A percentile compares a stretch with the other conserved stretches of the same genome.
Conservation (phyloP, 2,797 vertebrate species). For the Onychomys torridus region DNA sequence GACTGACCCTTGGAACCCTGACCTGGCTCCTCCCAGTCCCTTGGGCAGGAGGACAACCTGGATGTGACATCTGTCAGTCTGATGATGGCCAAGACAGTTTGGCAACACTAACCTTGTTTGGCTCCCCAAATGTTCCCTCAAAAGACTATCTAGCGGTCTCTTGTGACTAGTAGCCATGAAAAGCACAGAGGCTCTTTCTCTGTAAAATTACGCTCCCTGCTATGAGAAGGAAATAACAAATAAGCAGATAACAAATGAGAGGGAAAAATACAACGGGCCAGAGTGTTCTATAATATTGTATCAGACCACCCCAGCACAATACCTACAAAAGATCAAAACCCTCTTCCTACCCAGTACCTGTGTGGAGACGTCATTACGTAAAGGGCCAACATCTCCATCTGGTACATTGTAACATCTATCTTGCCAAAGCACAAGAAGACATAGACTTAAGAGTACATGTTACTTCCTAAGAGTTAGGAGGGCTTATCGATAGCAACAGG, state of each 20-base stretch:
- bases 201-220: background rate
- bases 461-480: background rate
- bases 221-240: slow-evolving; percentile 20
- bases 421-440: background rate
- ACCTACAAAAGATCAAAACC: background rate
- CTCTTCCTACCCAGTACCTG: background rate
- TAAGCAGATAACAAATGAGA: background rate
- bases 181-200: background rate
- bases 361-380: background rate
- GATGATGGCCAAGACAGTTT: slow-evolving; percentile 69
- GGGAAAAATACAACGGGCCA: background rate
- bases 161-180: background rate
- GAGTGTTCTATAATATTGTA: background rate
- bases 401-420: background rate
- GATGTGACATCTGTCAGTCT: slow-evolving; percentile 69
- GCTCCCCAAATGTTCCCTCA: slow-evolving; percentile 6
- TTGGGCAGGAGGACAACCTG: slow-evolving; percentile 71
- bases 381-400: background rate
- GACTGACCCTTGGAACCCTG: slow-evolving; percentile 45
- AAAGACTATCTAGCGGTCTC: background rate
- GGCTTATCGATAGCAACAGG: background rate
- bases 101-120: slow-evolving; percentile 51
- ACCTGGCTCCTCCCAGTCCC: slow-evolving; percentile 57
- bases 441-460: background rate
- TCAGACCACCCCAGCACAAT: background rate